phyloP scores from a whole-genome alignment of 2,113 vertebrate genomes.

The pig (Sus scrofa) region T2T-Sscrofa CM000830.6:34596501-34597000 shows the following conservation, averaged over 20 bases:
- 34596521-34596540: not conserved
- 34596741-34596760: not conserved
- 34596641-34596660: constrained; percentile 19
- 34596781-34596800: not conserved
- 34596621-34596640: constrained; percentile 32
- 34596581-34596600: not conserved
- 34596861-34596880: not conserved
- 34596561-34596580: not conserved
- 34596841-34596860: not conserved
- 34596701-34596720: constrained; percentile 20
- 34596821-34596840: not conserved
- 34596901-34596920: not conserved
- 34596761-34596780: not conserved
- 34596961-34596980: not conserved
- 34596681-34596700: not conserved
- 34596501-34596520: not conserved
- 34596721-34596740: not conserved
- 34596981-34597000: not conserved
- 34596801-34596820: not conserved
- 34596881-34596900: not conserved
- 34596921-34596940: not conserved
- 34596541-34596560: not conserved
- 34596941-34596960: not conserved
- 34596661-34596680: not conserved
- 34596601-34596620: not conserved